Base-by-base conservation (phyloP, 92 coral and sea anemone species). In the Bergia puertoricense region DNA sequence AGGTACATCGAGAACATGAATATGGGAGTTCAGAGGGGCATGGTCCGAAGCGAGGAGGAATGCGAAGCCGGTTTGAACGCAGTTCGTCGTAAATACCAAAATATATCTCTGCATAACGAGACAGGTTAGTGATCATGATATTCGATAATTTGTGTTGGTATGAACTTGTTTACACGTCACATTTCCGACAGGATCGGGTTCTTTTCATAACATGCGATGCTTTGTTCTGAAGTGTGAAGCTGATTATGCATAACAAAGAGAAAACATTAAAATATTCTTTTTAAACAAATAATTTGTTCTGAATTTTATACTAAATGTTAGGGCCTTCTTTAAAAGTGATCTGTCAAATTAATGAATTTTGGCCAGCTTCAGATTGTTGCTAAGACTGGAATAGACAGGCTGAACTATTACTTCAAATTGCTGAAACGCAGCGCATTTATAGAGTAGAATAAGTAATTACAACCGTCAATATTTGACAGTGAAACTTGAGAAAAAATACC, bases 21-120 rank as follows among this genome's bases (percentile, higher is more conserved):
- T 75, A 90, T 92, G 90, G 99, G 99, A 0, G 94, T 96, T 3
- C 59, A 68, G 2, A 88, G 89, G 62, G 99, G 99, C 45, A 96
- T 96, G 99, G 77, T 96, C 3, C 94, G 98, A 5, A 91, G 91
- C 42, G 51, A 43, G 1, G 96, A 92, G 48, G 94, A 94, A 48
- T 96, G 99, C 14, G 57, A 81, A 80, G 99, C 99, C 43, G 99
- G 99, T 7, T 88, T 93, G 20, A 81, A 95, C 86, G 88, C 96
- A 6, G 91, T 96, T 73, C 94, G 94, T 41, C 92, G 95, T 0
- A 43, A 30, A 57, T 95, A 90, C 85, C 90, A 93, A 56, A 90
- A 96, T 22, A 86, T 92, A 38, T 93, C 98, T 1, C 77, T 90
- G 41, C 59, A 72, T 84, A 92, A 92, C 76, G 96, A 89, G 50